Evolutionary conservation across 2,113 vertebrate genomes (phyloP).

Genomic region (Andinoacara biseriatus): DNA sequence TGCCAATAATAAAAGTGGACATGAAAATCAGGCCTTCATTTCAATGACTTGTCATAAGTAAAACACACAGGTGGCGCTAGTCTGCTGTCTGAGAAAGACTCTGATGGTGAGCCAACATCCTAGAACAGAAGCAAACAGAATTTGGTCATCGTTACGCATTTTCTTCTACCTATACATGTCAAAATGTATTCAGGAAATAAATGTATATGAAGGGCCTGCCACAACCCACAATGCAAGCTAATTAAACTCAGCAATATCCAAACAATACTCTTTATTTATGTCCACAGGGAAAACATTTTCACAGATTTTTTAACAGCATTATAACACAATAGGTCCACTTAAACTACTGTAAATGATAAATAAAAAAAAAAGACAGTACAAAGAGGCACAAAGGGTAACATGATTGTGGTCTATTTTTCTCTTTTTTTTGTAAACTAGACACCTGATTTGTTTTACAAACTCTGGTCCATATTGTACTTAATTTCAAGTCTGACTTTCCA

Average conservation of each 20-base stretch:
- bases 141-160: not conserved
- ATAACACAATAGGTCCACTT: slow-evolving; percentile 43
- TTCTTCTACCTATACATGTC: not conserved
- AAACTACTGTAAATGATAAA: slow-evolving; percentile 58
- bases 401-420: slow-evolving; percentile 45
- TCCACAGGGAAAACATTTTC: slow-evolving; percentile 62
- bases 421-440: not conserved
- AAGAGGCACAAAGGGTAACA: slow-evolving; percentile 60
- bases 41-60: not conserved
- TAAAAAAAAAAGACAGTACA: slow-evolving; percentile 54
- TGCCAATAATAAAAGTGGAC: too few species aligned
- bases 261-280: slow-evolving; percentile 66
- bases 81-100: not conserved
- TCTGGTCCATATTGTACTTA: slow-evolving; percentile 31
- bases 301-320: slow-evolving; percentile 38
- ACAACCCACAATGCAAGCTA: slow-evolving; percentile 3
- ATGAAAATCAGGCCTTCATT: too few species aligned
- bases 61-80: not conserved
- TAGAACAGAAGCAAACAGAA: not conserved
- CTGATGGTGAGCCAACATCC: not conserved
- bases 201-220: not conserved
- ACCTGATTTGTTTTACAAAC: slow-evolving; percentile 22
- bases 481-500: slow-evolving; percentile 52
- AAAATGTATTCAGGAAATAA: not conserved
- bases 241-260: slow-evolving; percentile 22